Evolutionary conservation across 2,113 vertebrate species (phyloP), one percentile per base, ranked within the genome.

Genomic region (Xiphias gladius): DNA sequence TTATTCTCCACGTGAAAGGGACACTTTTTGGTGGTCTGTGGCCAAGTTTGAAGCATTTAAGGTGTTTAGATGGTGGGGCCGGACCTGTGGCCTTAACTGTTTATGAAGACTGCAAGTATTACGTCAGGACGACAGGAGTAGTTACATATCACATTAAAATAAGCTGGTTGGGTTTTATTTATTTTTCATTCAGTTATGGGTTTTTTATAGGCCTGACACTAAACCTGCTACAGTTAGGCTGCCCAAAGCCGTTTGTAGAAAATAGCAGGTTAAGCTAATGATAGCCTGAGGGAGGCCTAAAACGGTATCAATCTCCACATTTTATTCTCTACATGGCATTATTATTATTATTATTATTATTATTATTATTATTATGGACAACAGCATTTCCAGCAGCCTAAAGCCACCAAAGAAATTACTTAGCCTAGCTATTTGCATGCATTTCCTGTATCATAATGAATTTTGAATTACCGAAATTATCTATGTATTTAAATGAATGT

Each of bases 401-500:
- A 89, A 87, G 71, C 89, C 89, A 93, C 95, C 95, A 96, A 96
- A 96, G 95, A 96, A 91, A 92, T 87, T 86, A 89, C 73, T 72
- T 82, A 93, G 82, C 85, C 84, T 68, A 79, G 55, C 82, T 91
- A 91, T 91, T 85, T 95, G 95, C 94, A 95, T 96, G 95, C 88
- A 91, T 94, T 92, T 90, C 76, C 87, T 94, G 89, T 94, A 92
- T 94, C 78, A 90, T 92, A 90, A 86, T 73, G 82, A 82, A 77
- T 92, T 93, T 90, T 85, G 64, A 89, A 84, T 89, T 91, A 91
- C 88, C 79, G 83, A 92, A 91, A 92, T 85, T 80, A 94, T 86
- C 82, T 88, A 88, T 88, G 89, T 94, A 94, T 95, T 95, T 94
- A 95, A 95, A 94, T 94, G 94, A 96, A 95, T 96, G 95, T 95